These are phyloP conservation scores for Brienomyrus brachyistius DNA, from an alignment of 2,113 vertebrate genomes.

Conservation along the genomic window DNA sequence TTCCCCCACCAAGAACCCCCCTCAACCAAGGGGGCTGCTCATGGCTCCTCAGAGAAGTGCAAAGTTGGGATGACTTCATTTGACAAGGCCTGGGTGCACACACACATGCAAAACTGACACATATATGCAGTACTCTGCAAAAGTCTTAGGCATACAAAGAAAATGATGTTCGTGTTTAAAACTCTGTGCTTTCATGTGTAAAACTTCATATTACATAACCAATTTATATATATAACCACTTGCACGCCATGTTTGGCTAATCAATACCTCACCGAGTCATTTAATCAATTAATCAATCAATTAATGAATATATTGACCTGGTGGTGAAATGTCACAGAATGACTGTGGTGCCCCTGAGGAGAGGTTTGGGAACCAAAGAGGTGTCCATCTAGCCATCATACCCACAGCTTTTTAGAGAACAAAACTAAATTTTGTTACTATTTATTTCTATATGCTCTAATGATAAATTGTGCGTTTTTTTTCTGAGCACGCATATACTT, in stretches of 20 bases:
- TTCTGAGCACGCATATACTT: not conserved
- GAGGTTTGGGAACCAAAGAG: not conserved
- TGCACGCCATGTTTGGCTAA: not conserved
- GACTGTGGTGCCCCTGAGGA: not conserved
- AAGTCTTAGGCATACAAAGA: not conserved
- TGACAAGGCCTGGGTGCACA: not conserved
- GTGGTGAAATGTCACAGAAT: not conserved
- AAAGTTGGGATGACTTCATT: not conserved
- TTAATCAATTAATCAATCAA: not conserved
- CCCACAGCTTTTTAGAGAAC: not conserved
- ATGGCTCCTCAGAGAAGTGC: not conserved
- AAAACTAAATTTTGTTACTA: not conserved
- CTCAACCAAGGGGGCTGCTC: constrained; percentile 18
- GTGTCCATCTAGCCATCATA: not conserved
- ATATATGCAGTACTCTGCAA: not conserved
- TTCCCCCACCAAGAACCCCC: constrained; percentile 30
- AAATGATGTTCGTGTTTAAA: not conserved
- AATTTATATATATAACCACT: not conserved
- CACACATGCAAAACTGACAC: not conserved
- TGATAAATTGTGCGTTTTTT: not conserved
- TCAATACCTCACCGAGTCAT: not conserved
- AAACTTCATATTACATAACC: not conserved
- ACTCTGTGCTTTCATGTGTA: not conserved
- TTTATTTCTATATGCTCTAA: not conserved
- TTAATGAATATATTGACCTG: not conserved